Percentiles rank a stretch among this genome's conserved stretches.
Conservation (phyloP, 1,140 invertebrate genomes). For the Drosophila lini region DNA sequence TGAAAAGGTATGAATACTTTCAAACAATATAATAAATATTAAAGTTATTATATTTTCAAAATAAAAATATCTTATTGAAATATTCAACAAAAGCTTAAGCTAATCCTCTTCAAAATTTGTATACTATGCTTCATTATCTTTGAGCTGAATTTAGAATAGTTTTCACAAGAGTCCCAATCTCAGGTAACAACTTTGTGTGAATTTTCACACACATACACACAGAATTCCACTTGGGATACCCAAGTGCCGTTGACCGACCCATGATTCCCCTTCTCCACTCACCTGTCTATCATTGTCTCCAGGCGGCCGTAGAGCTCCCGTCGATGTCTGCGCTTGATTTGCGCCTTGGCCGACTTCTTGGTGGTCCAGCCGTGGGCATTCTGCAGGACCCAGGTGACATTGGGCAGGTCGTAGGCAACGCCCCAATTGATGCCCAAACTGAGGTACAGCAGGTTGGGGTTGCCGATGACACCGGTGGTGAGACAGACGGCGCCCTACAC, state of each 20-base stretch:
- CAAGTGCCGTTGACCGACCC: conserved; percentile 18
- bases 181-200: conserved; percentile 10
- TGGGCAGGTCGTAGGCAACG: conserved; percentile 90
- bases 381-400: conserved; percentile 87
- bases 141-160: not conserved
- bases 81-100: not conserved
- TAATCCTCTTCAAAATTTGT: not conserved
- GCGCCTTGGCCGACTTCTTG: conserved; percentile 53
- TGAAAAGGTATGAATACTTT: too few relatives aligned
- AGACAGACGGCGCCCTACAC: conserved; percentile 73
- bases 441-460: conserved; percentile 75
- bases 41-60: too few relatives aligned
- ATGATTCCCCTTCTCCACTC: conserved; percentile 37
- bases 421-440: conserved; percentile 88
- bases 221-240: conserved; percentile 2
- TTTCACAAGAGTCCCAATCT: not conserved
- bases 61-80: not conserved
- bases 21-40: too few relatives aligned
- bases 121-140: not conserved
- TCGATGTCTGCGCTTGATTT: conserved; percentile 87
- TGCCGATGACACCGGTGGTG: conserved; percentile 80
- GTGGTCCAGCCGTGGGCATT: conserved; percentile 81
- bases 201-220: conserved; percentile 11
- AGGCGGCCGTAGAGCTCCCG: conserved; percentile 89
- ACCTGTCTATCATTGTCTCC: conserved; percentile 89